Evolutionary conservation across 2,113 vertebrate genomes (phyloP), one percentile per base, ranked within the genome.

Genomic region (Pelecanus crispus): DNA sequence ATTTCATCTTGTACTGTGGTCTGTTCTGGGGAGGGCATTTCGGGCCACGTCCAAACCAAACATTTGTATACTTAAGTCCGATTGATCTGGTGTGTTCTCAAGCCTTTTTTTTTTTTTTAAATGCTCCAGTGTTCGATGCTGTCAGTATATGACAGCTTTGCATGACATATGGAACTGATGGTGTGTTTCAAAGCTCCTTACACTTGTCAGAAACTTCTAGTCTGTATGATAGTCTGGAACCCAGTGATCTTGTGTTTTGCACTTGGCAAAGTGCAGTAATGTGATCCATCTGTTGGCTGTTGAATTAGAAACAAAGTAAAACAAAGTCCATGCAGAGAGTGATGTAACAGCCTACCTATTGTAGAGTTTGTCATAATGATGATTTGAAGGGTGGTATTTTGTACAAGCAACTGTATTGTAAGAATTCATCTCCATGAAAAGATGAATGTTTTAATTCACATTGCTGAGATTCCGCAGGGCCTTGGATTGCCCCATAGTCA

Each of bases 261-360:
- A 68, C 86, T 62, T 80, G 6, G 55, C 79, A 55, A 17, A 66
- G 59, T 0, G 0, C 88, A 74, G 67, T 38, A 32, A 65, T 70
- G 4, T 0, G 2, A 84, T 73, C 97, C 92, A 77, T 94, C 95
- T 96, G 94, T 13, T 95, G 95, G 25, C 86, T 94, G 91, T 56
- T 93, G 86, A 89, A 84, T 93, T 15, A 25, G 72, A 70, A 94
- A 86, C 52, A 11, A 81, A 61, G 34, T 22, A 32, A 79, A 94
- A 84, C 88, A 85, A 88, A 86, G 59, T n/a, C 56, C 3, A 0
- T 3, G 45, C 0, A 2, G 70, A 74, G 58, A 31, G 36, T 3
- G 52, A 31, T 38, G 32, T 31, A 32, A 34, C 71, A 58, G 10
- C 4, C 1, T 36, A 53, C 70, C 61, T 61, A 2, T 0, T 17